phyloP scores from a whole-genome alignment of 2,797 vertebrate species.

The Eleutherodactylus coqui region DNA sequence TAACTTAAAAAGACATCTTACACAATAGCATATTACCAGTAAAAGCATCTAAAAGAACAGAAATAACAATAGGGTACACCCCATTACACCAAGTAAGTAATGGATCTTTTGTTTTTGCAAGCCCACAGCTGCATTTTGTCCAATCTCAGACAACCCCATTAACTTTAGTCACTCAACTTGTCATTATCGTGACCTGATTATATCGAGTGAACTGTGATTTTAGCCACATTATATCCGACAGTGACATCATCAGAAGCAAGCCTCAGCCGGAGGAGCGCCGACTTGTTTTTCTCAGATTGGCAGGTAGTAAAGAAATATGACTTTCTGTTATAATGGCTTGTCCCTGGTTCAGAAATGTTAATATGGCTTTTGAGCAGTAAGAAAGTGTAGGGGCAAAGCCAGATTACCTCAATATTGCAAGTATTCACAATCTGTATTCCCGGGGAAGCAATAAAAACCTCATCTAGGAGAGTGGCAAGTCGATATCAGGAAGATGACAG shows the following conservation, averaged over 20 bases:
- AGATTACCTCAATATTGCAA: slow-evolving; percentile 46
- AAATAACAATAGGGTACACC: too few relatives aligned
- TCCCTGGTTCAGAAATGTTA: slow-evolving; percentile 39
- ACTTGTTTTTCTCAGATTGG: not conserved
- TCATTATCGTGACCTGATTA: too few relatives aligned
- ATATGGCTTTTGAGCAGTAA: slow-evolving; percentile 21
- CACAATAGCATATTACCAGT: too few relatives aligned
- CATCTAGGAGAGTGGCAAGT: slow-evolving; percentile 47
- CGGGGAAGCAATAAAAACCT: slow-evolving; percentile 45
- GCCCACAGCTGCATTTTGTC: too few relatives aligned
- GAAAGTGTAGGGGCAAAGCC: not conserved
- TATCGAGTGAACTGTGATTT: too few relatives aligned
- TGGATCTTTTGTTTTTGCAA: too few relatives aligned
- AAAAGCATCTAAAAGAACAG: too few relatives aligned
- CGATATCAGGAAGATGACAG: slow-evolving; percentile 52
- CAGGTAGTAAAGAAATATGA: not conserved
- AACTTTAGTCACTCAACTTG: too few relatives aligned
- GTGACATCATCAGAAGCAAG: not conserved
- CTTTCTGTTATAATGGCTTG: slow-evolving; percentile 1
- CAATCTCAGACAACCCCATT: too few relatives aligned
- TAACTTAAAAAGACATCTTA: too few relatives aligned
- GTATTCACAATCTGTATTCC: slow-evolving; percentile 34
- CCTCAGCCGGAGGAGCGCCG: not conserved
- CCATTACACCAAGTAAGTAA: too few relatives aligned
- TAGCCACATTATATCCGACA: not conserved